Base-by-base conservation (phyloP, 2,797 vertebrate species). In the Coregonus ussuriensis region DNA sequence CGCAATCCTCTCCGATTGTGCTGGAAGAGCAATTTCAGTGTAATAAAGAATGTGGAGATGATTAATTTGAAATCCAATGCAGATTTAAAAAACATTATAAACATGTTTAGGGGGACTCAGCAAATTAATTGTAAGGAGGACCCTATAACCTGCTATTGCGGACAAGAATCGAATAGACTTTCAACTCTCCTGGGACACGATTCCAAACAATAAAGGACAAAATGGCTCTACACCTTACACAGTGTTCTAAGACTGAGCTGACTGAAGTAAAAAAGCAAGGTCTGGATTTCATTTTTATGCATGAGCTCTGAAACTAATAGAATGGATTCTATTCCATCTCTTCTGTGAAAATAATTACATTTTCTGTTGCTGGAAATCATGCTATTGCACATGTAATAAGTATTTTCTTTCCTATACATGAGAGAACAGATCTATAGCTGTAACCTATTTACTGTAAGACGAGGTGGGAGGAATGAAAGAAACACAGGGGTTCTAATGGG, bases 61-160 rank as follows among this genome's bases (percentile, higher is more conserved):
- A 92, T 91, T 88, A 87, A 88, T 88, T 85, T 89, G 65, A 86
- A 88, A 89, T 88, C 82, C 83, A 84, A 87, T 87, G 84, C 63
- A 76, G 85, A 86, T 90, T 89, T 87, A 74, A 83, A 83, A 79
- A 80, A 79, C 81, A 87, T 83, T 86, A 81, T 79, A 76, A 85
- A 75, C 63, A 74, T 80, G 74, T 65, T 80, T 74, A 4, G n/a
- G 9, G 84, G 79, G 77, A 81, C 72, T 74, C 78, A 3, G 77
- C 47, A 69, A 25, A 72, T 65, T 33, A 65, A 41, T 52, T 66
- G 74, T 69, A 73, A 15, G 63, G 29, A 67, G 77, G 82, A 85
- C 82, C 18, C 74, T 79, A 81, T 76, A 78, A 84, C 77, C 47
- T 73, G 70, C 14, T 74, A 74, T 74, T 72, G 79, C 59, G 35